Base-by-base conservation (phyloP, 1,140 invertebrate genomes). In the Brachionus asplanchnoidis region DNA sequence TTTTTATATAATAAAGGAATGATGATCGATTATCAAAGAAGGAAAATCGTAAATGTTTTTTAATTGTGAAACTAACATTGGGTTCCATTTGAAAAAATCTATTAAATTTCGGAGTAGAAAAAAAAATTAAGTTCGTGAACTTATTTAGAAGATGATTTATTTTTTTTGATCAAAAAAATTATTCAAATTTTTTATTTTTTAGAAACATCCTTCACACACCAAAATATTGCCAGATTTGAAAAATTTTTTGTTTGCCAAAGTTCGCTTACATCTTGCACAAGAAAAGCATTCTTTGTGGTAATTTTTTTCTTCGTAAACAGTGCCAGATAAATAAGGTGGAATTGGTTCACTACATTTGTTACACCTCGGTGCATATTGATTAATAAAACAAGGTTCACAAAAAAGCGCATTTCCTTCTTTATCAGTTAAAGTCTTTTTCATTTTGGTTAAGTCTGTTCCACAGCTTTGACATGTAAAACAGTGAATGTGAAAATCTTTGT, bases 381-480 rank as follows among this genome's bases (percentile, higher is more conserved):
- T 32, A n/a, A 28, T 53, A 65, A 80, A 80, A 80, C 77, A 80
- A 65, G 77, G 77, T 80, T 80, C 77, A 40, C 77, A 80, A 20
- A 9, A 80, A 26, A 80, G 20, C 14, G 26, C 32, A 60, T 56
- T 80, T 36, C 28, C 28, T n/a, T 80, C 77, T 40, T 80, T 80
- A 20, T 80, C 77, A 53, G 77, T 80, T 28, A 80, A 23, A 36
- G 77, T 65, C 40, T 65, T 56, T 65, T 80, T 80, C 77, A 80
- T 80, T 56, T 36, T 65, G 9, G 32, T 40, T 32, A 80, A 40
- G 6, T 80, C 23, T 8, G 28, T 65, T 36, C n/a, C 20, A 9
- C 77, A 80, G 3, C 11, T 32, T 32, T 80, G 42, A 40, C 77
- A 80, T 56, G 23, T 80, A 56, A 80, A 80, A 20, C 77, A 80